A percentile compares a stretch with the other conserved stretches of the same genome.
These are phyloP conservation scores for Sakesphorus luctuosus DNA, from an alignment of 2,113 vertebrate species.

Conservation along the genomic window DNA sequence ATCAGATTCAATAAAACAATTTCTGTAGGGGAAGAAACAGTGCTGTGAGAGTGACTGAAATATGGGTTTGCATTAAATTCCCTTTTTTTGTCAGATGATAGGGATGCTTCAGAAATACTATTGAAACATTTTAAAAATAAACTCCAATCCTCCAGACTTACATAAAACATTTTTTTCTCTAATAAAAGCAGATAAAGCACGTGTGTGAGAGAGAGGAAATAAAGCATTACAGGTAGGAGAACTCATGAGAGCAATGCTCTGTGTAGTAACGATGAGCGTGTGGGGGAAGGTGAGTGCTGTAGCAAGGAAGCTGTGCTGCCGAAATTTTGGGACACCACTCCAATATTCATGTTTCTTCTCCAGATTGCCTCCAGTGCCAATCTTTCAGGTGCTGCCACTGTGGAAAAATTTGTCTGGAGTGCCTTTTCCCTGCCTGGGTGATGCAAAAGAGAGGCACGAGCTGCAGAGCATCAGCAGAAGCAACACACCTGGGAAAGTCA, in stretches of 20 bases:
- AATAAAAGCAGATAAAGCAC: not conserved
- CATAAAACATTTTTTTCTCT: conserved; percentile 1
- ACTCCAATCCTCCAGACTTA: not conserved
- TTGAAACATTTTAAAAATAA: conserved; percentile 25
- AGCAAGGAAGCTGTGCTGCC: not conserved
- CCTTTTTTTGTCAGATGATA: conserved; percentile 35
- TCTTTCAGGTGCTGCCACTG: not conserved
- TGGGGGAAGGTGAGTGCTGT: not conserved
- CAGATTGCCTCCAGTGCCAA: rapidly evolving
- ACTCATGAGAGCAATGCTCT: not conserved
- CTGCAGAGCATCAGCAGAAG: not conserved
- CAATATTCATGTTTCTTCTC: not conserved
- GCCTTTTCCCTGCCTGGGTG: rapidly evolving
- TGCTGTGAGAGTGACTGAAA: not conserved
- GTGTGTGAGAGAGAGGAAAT: not conserved
- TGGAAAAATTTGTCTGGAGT: not conserved
- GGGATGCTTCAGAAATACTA: conserved; percentile 13
- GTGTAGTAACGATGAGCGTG: not conserved
- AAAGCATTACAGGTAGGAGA: not conserved
- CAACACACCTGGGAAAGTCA: not conserved
- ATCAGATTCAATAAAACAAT: conserved; percentile 39
- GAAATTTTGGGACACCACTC: rapidly evolving
- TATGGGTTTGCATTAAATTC: conserved; percentile 42
- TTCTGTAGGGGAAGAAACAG: conserved; percentile 28
- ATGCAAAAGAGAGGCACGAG: not conserved